These are phyloP conservation scores for Glaucidium brasilianum DNA, from an alignment of 2,113 vertebrate species.

Conservation along the genomic window DNA sequence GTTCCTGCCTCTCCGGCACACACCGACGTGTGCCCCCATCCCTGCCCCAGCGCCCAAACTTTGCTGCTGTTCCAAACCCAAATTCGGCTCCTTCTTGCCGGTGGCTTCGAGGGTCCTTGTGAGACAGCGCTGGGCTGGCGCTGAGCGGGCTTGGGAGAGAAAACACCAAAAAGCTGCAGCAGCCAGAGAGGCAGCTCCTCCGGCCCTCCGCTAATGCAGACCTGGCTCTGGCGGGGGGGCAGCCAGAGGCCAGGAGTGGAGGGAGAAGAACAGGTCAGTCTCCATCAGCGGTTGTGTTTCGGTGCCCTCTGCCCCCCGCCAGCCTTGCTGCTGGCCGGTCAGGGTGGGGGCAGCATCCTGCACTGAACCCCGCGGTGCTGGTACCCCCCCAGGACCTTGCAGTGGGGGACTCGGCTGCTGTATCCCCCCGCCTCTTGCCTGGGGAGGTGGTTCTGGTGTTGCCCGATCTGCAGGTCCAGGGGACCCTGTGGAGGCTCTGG, in stretches of 20 bases:
- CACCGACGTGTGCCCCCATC: rapidly evolving
- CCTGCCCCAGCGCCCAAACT: neutral
- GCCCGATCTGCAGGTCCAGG: neutral
- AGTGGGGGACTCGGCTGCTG: neutral
- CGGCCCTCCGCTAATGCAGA: neutral
- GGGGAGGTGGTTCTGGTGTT: neutral
- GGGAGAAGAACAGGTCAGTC: neutral
- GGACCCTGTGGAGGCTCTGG: rapidly evolving
- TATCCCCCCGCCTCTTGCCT: neutral
- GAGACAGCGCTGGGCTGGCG: rapidly evolving
- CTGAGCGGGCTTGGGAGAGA: neutral
- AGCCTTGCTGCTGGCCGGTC: neutral
- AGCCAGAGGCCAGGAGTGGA: neutral
- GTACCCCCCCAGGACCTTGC: neutral
- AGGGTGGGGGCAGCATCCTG: neutral
- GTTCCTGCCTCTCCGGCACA: rapidly evolving
- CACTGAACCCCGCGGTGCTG: neutral
- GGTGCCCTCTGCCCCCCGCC: neutral
- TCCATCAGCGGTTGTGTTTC: neutral
- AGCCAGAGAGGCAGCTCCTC: neutral
- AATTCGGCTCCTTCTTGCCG: rapidly evolving
- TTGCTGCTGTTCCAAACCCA: neutral
- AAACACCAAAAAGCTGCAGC: neutral
- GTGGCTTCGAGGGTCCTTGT: rapidly evolving
- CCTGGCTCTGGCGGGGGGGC: neutral